These are phyloP conservation scores for Drosophila repleta DNA, from an alignment of 1,140 invertebrate species.

Conservation along the genomic window DNA sequence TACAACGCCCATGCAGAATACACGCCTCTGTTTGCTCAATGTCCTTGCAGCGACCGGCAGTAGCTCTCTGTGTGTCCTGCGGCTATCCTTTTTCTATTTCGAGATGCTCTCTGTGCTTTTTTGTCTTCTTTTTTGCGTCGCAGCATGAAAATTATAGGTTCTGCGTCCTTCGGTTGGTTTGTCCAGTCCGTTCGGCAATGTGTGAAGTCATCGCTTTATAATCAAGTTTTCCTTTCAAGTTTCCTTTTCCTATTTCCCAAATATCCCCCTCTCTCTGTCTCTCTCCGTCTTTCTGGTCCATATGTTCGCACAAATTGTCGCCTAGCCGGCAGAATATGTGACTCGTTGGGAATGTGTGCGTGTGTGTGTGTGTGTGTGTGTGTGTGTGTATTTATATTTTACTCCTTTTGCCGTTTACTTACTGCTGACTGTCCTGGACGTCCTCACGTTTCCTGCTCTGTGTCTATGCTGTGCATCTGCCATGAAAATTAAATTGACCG, in stretches of 20 bases:
- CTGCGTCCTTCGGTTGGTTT: constrained; percentile 37
- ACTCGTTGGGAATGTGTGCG: constrained; percentile 28
- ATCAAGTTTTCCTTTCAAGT: constrained; percentile 83
- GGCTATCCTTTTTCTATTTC: constrained; percentile 44
- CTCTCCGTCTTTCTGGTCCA: constrained; percentile 39
- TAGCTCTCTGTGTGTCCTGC: constrained; percentile 4
- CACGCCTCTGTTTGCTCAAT: constrained; percentile 78
- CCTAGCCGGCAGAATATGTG: constrained; percentile 60
- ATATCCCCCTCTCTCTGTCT: neutral
- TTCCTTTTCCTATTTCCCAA: constrained; percentile 46
- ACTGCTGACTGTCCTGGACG: constrained; percentile 41
- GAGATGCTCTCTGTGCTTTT: neutral
- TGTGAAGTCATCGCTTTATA: constrained; percentile 84
- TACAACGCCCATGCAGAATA: constrained; percentile 48
- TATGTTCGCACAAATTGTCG: constrained; percentile 78
- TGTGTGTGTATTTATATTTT: constrained; percentile 38
- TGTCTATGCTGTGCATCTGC: constrained; percentile 37
- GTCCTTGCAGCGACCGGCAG: constrained; percentile 50
- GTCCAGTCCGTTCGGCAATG: constrained; percentile 55
- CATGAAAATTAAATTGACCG: constrained; percentile 83
- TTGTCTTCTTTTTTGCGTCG: constrained; percentile 31
- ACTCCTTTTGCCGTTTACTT: constrained; percentile 63
- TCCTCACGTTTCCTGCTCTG: constrained; percentile 14
- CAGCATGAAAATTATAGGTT: constrained; percentile 75
- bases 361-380: constrained; percentile 21